Evolutionary conservation across 2,888 invertebrate genomes (phyloP).

Genomic region (Tipula vernalis): DNA sequence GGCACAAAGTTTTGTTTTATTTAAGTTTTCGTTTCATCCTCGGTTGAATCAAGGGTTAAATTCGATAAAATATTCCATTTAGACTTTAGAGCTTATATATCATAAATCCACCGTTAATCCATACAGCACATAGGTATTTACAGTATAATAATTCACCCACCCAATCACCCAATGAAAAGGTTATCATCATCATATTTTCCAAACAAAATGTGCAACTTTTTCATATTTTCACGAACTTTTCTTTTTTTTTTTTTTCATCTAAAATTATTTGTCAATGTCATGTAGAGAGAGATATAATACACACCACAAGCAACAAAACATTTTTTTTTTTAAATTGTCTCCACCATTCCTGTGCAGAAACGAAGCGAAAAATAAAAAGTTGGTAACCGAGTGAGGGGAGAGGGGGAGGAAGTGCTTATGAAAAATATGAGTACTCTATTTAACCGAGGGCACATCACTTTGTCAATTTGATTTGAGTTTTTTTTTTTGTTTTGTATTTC

Average conservation of each 20-base stretch:
- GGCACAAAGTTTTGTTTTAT: too few relatives aligned
- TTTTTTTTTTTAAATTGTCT: not conserved
- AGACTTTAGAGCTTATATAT: too few relatives aligned
- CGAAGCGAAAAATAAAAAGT: not conserved
- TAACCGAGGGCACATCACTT: not conserved
- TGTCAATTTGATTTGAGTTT: not conserved
- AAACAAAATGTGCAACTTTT: not conserved
- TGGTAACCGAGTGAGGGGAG: not conserved
- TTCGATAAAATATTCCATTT: too few relatives aligned
- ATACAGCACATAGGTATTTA: too few relatives aligned
- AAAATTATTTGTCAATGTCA: not conserved
- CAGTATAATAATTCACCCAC: too few relatives aligned
- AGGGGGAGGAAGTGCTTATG: not conserved
- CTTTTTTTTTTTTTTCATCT: not conserved
- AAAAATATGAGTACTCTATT: not conserved
- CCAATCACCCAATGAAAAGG: too few relatives aligned
- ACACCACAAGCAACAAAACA: not conserved
- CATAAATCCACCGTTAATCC: too few relatives aligned
- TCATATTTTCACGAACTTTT: not conserved
- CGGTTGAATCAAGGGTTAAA: too few relatives aligned
- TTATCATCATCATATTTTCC: too few relatives aligned
- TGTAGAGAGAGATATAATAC: not conserved
- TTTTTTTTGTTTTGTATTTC: not conserved
- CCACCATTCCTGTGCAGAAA: not conserved
- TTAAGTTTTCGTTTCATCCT: too few relatives aligned